A percentile compares a stretch with the other conserved stretches of the same genome.
These are phyloP conservation scores for Aleadryas rufinucha DNA, from an alignment of 2,113 vertebrate species.

Conservation along the genomic window DNA sequence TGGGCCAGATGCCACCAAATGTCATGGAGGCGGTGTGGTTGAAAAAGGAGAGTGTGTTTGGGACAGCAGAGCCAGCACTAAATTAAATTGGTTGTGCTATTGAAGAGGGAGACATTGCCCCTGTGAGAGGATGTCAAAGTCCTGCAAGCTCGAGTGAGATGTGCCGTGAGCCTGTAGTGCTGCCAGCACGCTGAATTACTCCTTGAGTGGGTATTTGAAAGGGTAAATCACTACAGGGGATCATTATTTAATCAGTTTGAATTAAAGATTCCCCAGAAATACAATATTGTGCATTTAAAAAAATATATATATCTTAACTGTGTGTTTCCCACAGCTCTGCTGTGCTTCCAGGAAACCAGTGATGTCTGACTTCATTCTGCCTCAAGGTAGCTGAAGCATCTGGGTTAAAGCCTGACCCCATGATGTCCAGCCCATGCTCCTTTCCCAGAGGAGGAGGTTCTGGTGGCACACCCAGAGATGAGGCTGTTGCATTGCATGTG, in stretches of 20 bases:
- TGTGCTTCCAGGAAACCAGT: not conserved
- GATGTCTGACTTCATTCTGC: not conserved
- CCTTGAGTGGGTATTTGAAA: not conserved
- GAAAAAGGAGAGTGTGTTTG: not conserved
- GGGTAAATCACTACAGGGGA: not conserved
- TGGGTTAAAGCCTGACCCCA: not conserved
- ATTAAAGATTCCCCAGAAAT: constrained; percentile 1
- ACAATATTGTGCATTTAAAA: not conserved
- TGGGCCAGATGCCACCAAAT: not conserved
- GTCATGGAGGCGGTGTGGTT: accelerated
- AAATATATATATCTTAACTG: not conserved
- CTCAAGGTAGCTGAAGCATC: not conserved
- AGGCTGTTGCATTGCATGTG: not conserved
- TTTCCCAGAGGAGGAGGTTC: not conserved
- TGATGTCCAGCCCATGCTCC: not conserved
- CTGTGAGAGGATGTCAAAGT: not conserved
- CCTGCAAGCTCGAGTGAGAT: not conserved
- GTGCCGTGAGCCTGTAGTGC: not conserved
- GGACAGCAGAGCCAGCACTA: not conserved
- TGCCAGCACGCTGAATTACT: not conserved
- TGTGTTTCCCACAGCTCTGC: not conserved
- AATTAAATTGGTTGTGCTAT: not conserved
- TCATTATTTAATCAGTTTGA: not conserved
- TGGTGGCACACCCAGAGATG: not conserved
- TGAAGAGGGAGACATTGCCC: not conserved